phyloP scores from a whole-genome alignment of 1,140 invertebrate genomes.

The Triops longicaudatus region DNA sequence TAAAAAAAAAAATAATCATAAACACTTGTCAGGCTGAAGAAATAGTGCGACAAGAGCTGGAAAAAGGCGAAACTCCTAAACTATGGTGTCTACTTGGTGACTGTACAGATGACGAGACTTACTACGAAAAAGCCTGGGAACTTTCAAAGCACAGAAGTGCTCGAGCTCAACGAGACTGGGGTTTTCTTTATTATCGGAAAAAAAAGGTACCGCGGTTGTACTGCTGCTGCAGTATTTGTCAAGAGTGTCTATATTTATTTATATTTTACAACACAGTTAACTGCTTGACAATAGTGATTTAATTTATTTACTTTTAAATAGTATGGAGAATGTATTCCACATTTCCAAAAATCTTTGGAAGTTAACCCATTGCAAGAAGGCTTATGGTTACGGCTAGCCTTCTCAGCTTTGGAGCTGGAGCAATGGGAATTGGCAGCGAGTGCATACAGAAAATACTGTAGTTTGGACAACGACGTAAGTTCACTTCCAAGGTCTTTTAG shows the following conservation, averaged over 20 bases:
- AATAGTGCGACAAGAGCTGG: constrained; percentile 71
- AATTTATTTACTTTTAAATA: too few relatives aligned
- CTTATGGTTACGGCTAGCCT: constrained; percentile 80
- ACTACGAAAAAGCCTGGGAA: constrained; percentile 85
- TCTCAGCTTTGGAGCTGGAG: constrained; percentile 65
- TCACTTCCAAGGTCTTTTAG: neutral
- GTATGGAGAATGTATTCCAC: constrained; percentile 64
- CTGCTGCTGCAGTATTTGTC: neutral
- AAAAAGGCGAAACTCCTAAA: constrained; percentile 69
- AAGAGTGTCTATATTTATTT: too few relatives aligned
- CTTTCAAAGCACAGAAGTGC: constrained; percentile 70
- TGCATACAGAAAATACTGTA: constrained; percentile 77
- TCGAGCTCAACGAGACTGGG: constrained; percentile 74
- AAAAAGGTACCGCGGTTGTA: constrained; percentile 25
- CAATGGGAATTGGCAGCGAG: constrained; percentile 72
- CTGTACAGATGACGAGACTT: constrained; percentile 53
- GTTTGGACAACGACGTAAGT: constrained; percentile 59
- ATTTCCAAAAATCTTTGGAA: constrained; percentile 68
- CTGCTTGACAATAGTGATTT: constrained; percentile 31
- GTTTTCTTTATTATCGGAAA: constrained; percentile 38
- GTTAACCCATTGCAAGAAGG: constrained; percentile 74
- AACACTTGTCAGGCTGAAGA: constrained; percentile 65
- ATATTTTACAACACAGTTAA: too few relatives aligned
- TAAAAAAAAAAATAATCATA: constrained; percentile 24
- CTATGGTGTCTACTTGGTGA: constrained; percentile 85